These are phyloP conservation scores for Drosophila ochracea DNA, from an alignment of 2,888 invertebrate genomes.

Conservation along the genomic window DNA sequence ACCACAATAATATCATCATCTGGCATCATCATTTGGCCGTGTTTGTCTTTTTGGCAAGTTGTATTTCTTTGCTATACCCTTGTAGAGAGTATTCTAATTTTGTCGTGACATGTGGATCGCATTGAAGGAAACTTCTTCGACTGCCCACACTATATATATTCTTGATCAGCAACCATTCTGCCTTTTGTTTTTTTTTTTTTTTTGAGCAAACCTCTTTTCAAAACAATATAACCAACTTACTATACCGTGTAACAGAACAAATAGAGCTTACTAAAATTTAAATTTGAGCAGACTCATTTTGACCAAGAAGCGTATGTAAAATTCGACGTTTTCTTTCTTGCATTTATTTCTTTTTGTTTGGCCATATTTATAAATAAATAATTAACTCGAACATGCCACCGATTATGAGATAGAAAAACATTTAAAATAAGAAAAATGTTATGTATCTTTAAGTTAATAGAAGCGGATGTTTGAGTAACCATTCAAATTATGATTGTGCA, in stretches of 20 bases:
- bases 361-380: slow-evolving; percentile 24
- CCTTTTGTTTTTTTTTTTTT: not conserved
- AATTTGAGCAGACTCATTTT: not conserved
- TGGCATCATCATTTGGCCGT: slow-evolving; percentile 7
- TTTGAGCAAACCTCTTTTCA: too few species aligned
- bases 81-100: not conserved
- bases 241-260: too few species aligned
- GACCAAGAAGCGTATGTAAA: not conserved
- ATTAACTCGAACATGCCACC: not conserved
- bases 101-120: not conserved
- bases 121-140: not conserved
- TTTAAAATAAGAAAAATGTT: not conserved
- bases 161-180: not conserved
- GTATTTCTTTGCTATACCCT: not conserved
- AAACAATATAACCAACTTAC: too few species aligned
- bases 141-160: not conserved
- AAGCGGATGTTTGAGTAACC: not conserved
- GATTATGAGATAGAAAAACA: not conserved
- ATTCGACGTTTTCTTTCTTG: not conserved
- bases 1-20: slow-evolving; percentile 21
- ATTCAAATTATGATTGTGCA: slow-evolving; percentile 6
- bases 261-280: too few species aligned
- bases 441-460: not conserved
- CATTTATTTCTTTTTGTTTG: not conserved
- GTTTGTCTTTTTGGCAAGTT: slow-evolving; percentile 13